Conservation (phyloP, 2,888 invertebrate species). For the Habrosyne pyritoides region DNA sequence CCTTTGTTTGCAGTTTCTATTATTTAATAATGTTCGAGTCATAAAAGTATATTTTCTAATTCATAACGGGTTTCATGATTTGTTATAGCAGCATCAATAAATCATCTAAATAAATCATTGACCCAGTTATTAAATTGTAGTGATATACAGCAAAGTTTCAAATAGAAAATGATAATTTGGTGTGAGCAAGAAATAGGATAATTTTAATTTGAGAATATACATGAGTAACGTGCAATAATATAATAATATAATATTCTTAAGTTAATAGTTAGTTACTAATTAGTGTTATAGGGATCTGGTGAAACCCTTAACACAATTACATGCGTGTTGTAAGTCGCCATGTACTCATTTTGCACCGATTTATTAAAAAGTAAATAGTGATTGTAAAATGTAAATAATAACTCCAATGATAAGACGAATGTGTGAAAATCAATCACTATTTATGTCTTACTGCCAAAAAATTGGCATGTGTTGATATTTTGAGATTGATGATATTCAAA, state of each 20-base stretch:
- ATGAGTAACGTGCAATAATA: too few relatives aligned
- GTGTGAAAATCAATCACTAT: neutral
- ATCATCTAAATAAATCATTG: conserved; percentile 1
- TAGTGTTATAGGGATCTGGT: neutral
- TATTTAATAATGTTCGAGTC: neutral
- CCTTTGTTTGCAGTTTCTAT: conserved; percentile 15
- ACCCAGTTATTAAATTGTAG: too few relatives aligned
- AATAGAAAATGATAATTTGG: neutral
- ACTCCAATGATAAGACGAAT: neutral
- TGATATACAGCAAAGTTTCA: neutral
- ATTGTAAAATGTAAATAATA: conserved; percentile 1
- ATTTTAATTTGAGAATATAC: neutral
- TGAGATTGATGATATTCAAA: neutral
- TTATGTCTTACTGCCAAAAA: neutral
- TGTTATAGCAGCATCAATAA: neutral
- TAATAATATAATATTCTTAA: too few relatives aligned
- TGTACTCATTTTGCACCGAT: neutral
- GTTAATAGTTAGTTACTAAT: neutral
- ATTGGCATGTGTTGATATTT: neutral
- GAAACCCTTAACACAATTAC: neutral
- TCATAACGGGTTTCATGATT: neutral
- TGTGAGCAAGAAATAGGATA: neutral
- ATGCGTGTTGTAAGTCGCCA: neutral
- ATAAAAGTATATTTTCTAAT: neutral
- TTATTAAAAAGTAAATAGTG: conserved; percentile 6